Conservation (phyloP, 2,888 invertebrate species). For the Tetragnatha montana region DNA sequence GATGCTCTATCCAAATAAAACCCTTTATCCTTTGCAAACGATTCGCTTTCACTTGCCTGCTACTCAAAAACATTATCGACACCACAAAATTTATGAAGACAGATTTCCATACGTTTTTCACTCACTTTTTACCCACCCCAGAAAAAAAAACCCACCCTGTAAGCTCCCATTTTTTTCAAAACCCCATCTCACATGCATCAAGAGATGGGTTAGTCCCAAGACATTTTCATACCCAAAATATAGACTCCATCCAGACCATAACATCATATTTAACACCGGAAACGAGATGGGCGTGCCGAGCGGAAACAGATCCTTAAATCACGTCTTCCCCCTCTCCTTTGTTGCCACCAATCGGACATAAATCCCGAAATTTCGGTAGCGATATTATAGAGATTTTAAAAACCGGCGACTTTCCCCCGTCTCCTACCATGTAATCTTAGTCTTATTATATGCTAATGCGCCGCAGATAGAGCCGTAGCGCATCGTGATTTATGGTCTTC, state of each 20-base stretch:
- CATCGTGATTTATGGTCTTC: constrained; percentile 61
- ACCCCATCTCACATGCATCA: not conserved
- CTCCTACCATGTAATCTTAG: constrained; percentile 59
- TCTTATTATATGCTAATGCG: constrained; percentile 70
- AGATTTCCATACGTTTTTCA: not conserved
- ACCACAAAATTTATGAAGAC: not conserved
- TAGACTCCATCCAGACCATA: constrained; percentile 9
- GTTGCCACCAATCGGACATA: constrained; percentile 61
- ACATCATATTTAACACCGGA: constrained; percentile 70
- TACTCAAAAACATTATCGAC: too few relatives aligned
- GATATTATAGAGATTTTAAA: constrained; percentile 65
- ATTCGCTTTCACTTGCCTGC: too few relatives aligned
- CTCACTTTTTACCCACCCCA: not conserved
- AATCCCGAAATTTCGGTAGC: constrained; percentile 53
- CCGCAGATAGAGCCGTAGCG: constrained; percentile 52
- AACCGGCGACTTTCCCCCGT: not conserved
- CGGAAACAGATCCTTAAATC: constrained; percentile 69
- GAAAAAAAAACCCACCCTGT: not conserved
- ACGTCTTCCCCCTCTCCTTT: constrained; percentile 46
- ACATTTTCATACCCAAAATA: not conserved
- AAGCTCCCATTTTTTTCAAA: not conserved
- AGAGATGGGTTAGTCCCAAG: not conserved
- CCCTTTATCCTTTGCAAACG: too few relatives aligned
- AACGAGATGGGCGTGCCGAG: constrained; percentile 66
- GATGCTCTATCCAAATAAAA: too few relatives aligned